Percentiles rank a stretch among this genome's conserved stretches.
Conservation (phyloP, 2,797 vertebrate species). For the Pseudochirops cupreus region DNA sequence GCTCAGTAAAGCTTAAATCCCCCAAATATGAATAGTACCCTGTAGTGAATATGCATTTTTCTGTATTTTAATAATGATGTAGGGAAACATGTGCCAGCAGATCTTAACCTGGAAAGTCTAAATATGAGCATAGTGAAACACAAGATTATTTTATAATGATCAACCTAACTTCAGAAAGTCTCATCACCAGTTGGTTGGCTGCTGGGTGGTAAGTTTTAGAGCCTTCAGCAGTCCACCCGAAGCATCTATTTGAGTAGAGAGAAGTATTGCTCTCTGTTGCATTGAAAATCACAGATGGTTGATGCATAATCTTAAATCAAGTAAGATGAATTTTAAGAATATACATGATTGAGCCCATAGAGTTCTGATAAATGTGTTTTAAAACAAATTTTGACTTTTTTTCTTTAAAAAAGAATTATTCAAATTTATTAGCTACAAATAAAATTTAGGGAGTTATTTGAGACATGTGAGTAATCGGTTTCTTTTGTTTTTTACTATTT, state of each 20-base stretch:
- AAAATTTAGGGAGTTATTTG: not conserved
- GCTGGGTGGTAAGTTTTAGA: not conserved
- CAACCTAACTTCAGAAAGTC: not conserved
- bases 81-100: not conserved
- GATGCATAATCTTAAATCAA: not conserved
- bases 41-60: not conserved
- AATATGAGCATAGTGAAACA: not conserved
- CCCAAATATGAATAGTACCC: not conserved
- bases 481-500: slow-evolving; percentile 45
- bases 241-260: not conserved
- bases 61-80: not conserved
- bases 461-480: not conserved
- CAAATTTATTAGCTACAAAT: not conserved
- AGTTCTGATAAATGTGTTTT: slow-evolving; percentile 40
- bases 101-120: not conserved
- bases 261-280: slow-evolving; percentile 41
- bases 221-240: not conserved
- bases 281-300: not conserved
- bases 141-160: not conserved
- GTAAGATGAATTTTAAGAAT: slow-evolving; percentile 12
- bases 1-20: not conserved
- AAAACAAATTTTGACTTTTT: slow-evolving; percentile 23
- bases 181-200: not conserved
- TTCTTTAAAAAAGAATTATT: not conserved
- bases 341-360: not conserved